Conservation (phyloP, 2,797 vertebrate genomes). For the Lepus townsendii region DNA sequence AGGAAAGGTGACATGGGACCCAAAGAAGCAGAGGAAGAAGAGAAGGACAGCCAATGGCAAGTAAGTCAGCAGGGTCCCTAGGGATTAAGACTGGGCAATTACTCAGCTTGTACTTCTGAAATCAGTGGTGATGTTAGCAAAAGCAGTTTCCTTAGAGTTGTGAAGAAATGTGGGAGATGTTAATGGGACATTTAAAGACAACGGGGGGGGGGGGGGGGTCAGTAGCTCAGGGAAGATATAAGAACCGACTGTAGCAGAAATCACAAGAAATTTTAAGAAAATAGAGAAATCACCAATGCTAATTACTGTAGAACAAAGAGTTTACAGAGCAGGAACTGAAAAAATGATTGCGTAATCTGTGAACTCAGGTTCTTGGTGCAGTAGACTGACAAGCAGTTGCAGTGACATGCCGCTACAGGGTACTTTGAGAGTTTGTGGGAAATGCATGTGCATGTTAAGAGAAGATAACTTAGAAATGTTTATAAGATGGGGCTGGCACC, state of each 20-base stretch:
- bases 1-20: not conserved
- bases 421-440: no score
- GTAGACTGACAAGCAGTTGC: not conserved
- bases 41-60: not conserved
- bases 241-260: constrained; percentile 3
- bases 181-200: not conserved
- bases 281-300: not conserved
- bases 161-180: not conserved
- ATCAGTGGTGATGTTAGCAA: not conserved
- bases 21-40: not conserved
- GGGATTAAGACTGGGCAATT: not conserved
- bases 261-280: constrained; percentile 3
- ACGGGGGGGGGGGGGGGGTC: not conserved
- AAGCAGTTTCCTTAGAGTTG: not conserved
- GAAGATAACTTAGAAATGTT: not conserved
- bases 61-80: not conserved
- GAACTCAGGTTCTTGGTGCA: not conserved
- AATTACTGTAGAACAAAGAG: not conserved
- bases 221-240: not conserved
- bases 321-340: not conserved
- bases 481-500: no score
- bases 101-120: constrained; percentile 34
- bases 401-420: not conserved
- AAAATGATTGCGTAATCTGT: not conserved
- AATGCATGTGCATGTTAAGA: not conserved